A percentile compares a stretch with the other conserved stretches of the same genome.
These are phyloP conservation scores for Troilus luridus DNA, from an alignment of 2,888 invertebrate species.

Conservation along the genomic window DNA sequence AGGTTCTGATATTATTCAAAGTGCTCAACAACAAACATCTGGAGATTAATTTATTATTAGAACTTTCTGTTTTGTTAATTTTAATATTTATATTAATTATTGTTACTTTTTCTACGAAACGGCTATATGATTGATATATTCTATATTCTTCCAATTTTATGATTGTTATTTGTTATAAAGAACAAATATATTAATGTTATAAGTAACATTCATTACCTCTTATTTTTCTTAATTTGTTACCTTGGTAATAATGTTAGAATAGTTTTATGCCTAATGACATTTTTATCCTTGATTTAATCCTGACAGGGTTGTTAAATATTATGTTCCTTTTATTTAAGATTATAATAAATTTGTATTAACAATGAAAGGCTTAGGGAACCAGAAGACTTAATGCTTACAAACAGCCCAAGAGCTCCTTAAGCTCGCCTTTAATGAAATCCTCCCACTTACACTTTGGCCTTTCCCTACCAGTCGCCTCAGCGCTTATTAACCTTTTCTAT, in stretches of 20 bases:
- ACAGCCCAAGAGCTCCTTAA: too few relatives aligned
- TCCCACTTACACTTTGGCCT: too few relatives aligned
- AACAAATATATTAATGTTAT: conserved; percentile 8
- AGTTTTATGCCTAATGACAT: too few relatives aligned
- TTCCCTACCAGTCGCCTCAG: too few relatives aligned
- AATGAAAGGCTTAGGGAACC: too few relatives aligned
- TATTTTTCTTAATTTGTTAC: neutral
- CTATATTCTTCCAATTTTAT: neutral
- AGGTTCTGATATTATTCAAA: neutral
- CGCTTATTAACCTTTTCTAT: too few relatives aligned
- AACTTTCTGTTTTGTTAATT: neutral
- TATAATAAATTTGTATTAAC: too few relatives aligned
- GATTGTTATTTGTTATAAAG: neutral
- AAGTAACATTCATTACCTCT: neutral
- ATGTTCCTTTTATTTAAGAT: too few relatives aligned
- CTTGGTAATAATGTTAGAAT: neutral
- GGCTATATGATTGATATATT: neutral
- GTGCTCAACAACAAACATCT: neutral
- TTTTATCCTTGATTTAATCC: too few relatives aligned
- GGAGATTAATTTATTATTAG: neutral
- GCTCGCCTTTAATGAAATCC: too few relatives aligned
- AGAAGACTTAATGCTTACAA: too few relatives aligned
- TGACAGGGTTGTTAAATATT: too few relatives aligned
- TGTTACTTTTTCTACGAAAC: neutral
- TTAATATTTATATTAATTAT: neutral